Conservation (phyloP, 2,113 vertebrate genomes). For the Esox niger region DNA sequence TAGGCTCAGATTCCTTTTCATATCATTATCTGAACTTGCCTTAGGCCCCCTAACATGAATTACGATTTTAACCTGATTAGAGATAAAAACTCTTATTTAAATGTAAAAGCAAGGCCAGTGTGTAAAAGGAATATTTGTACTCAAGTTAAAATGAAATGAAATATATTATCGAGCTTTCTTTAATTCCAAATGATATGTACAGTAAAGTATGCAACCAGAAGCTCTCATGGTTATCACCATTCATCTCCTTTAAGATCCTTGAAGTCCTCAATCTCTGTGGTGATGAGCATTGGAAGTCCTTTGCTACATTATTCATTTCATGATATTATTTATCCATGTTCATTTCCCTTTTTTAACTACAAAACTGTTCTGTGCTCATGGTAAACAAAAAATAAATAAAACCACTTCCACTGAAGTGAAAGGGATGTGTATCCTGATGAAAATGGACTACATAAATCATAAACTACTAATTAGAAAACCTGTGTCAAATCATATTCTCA, state of each 20-base stretch:
- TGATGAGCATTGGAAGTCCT: constrained; percentile 41
- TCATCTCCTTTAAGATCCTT: constrained; percentile 59
- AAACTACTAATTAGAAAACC: constrained; percentile 69
- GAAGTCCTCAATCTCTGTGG: constrained; percentile 53
- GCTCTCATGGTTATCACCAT: constrained; percentile 59
- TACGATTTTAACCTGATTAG: constrained; percentile 40
- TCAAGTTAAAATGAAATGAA: constrained; percentile 12
- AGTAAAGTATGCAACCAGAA: constrained; percentile 55
- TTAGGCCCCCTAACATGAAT: constrained; percentile 38
- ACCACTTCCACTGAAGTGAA: constrained; percentile 48
- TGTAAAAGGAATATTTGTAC: constrained; percentile 32
- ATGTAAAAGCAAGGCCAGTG: constrained; percentile 17
- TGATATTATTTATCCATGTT: constrained; percentile 54
- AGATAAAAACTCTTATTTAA: constrained; percentile 31
- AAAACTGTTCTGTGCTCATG: constrained; percentile 15
- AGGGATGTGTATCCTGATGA: constrained; percentile 41
- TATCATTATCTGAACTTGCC: constrained; percentile 38
- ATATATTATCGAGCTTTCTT: constrained; percentile 47
- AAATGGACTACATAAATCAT: constrained; percentile 57
- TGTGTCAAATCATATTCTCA: constrained; percentile 67
- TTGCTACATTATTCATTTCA: constrained; percentile 58
- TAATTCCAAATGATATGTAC: constrained; percentile 48
- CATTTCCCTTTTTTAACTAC: constrained; percentile 39
- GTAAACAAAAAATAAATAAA: constrained; percentile 64
- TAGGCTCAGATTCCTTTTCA: constrained; percentile 32